Evolutionary conservation across 2,888 invertebrate species (phyloP).

Genomic region (Leptopilina myrica): DNA sequence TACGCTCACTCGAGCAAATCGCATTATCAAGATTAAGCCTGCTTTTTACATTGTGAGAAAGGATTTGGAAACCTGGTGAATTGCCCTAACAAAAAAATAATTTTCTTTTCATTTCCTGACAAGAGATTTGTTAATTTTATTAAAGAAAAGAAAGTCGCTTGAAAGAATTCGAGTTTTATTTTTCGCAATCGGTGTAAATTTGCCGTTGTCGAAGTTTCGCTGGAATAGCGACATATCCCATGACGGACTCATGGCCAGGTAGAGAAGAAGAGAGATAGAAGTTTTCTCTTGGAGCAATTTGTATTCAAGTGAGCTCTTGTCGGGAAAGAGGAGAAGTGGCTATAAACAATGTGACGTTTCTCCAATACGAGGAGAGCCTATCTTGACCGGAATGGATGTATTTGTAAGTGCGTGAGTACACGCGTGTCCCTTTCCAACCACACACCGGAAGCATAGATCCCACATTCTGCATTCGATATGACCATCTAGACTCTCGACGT

Average conservation of each 20-base stretch:
- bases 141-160: neutral
- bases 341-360: conserved; percentile 75
- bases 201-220: conserved; percentile 27
- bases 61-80: conserved; percentile 37
- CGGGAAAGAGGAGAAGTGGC: conserved; percentile 74
- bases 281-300: conserved; percentile 67
- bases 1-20: conserved; percentile 35
- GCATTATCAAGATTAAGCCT: conserved; percentile 26
- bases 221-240: conserved; percentile 48
- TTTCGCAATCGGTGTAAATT: conserved; percentile 39
- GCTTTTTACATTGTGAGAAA: conserved; percentile 32
- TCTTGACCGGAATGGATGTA: conserved; percentile 58
- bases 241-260: conserved; percentile 59
- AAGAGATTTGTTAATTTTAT: neutral
- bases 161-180: conserved; percentile 2
- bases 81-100: conserved; percentile 3
- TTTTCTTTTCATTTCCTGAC: neutral
- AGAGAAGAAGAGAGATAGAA: conserved; percentile 53
- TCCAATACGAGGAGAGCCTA: conserved; percentile 69
- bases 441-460: conserved; percentile 54
- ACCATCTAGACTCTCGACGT: conserved; percentile 36
- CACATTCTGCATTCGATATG: conserved; percentile 74
- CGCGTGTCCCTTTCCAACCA: conserved; percentile 67
- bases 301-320: conserved; percentile 72
- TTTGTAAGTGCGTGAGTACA: conserved; percentile 60